Conservation (phyloP, 1,140 invertebrate species). For the Halyomorpha halys region DNA sequence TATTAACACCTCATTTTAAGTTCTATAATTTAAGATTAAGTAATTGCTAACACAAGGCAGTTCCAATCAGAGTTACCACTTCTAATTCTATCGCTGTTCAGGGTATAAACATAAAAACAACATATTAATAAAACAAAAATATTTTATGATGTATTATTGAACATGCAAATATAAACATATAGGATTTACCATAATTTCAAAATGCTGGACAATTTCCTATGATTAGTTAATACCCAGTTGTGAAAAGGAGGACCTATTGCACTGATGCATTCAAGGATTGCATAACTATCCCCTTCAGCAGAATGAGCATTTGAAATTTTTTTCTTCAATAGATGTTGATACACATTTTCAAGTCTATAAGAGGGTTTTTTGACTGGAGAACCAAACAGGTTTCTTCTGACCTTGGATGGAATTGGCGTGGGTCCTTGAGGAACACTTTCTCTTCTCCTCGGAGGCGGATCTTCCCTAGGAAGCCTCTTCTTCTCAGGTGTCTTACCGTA, state of each 20-base stretch:
- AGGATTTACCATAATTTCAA: constrained; percentile 21
- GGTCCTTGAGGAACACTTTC: constrained; percentile 1
- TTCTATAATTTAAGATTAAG: no score
- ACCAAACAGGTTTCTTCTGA: constrained; percentile 11
- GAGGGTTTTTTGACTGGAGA: constrained; percentile 15
- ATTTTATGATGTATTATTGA: no score
- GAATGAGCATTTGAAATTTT: constrained; percentile 19
- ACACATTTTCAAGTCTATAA: constrained; percentile 22
- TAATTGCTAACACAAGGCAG: no score
- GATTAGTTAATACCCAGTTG: constrained; percentile 22
- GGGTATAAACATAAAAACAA: no score
- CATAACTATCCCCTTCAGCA: constrained; percentile 23
- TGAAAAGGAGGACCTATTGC: constrained; percentile 22
- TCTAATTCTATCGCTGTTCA: no score
- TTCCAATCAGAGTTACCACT: no score
- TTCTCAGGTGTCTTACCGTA: not conserved
- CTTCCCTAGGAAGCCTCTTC: not conserved
- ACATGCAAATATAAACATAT: no score
- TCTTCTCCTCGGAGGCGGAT: not conserved
- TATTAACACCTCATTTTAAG: no score
- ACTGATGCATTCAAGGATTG: constrained; percentile 19
- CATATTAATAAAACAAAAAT: no score
- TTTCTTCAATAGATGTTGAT: constrained; percentile 17
- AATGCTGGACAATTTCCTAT: constrained; percentile 18
- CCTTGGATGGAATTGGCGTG: not conserved